Conservation (phyloP, 2,797 vertebrate genomes). For the Esox masquinongy region DNA sequence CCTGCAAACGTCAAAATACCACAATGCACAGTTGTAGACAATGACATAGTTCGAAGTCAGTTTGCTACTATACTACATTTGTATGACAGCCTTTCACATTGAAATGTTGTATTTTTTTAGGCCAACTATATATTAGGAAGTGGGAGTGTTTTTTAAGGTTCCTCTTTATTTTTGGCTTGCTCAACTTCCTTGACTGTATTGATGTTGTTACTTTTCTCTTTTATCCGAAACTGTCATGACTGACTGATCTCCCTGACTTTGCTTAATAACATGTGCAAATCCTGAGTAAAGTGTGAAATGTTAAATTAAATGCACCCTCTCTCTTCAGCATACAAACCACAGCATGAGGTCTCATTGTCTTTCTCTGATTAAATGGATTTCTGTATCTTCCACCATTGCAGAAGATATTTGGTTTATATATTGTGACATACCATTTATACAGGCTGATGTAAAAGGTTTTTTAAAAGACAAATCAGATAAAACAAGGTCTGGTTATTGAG, state of each 20-base stretch:
- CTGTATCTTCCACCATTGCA: background rate
- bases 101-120: background rate
- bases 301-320: background rate
- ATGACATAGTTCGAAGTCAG: background rate
- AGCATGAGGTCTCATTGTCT: background rate
- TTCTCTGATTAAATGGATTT: background rate
- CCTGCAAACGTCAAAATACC: background rate
- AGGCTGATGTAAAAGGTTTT: background rate
- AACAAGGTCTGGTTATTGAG: background rate
- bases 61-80: background rate
- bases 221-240: conserved; percentile 57
- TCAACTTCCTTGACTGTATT: conserved; percentile 76
- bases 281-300: conserved; percentile 8
- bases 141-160: conserved; percentile 60
- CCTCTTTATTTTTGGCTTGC: conserved; percentile 73
- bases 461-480: background rate
- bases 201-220: conserved; percentile 69
- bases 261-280: conserved; percentile 16
- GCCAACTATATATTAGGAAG: conserved; percentile 13
- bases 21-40: background rate
- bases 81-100: conserved; percentile 5
- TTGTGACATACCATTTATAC: background rate
- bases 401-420: background rate
- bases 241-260: background rate
- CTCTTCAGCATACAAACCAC: background rate